A percentile compares a stretch with the other conserved stretches of the same genome.
phyloP scores from a whole-genome alignment of 1,140 invertebrate species.

The Scaptomyza montana region DNA sequence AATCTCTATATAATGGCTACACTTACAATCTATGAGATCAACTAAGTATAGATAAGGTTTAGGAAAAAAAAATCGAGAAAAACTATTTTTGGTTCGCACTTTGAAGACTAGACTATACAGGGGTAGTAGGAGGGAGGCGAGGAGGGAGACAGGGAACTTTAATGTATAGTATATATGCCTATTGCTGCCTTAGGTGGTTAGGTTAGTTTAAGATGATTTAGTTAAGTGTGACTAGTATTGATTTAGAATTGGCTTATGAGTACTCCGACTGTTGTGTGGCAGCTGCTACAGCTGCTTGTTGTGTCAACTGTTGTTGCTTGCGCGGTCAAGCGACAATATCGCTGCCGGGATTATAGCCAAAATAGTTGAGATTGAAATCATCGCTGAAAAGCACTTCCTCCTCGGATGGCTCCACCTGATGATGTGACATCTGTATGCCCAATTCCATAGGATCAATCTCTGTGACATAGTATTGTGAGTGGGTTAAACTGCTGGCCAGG shows the following conservation, averaged over 20 bases:
- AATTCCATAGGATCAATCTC: constrained; percentile 83
- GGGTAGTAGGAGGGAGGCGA: not conserved
- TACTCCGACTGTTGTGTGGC: constrained; percentile 58
- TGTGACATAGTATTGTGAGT: constrained; percentile 80
- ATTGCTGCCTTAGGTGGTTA: constrained; percentile 55
- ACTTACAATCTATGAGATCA: constrained; percentile 26
- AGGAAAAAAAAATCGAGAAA: constrained; percentile 42
- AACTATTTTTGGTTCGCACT: constrained; percentile 48
- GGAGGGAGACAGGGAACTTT: too few relatives aligned
- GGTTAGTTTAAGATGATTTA: constrained; percentile 11
- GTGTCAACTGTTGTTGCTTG: not conserved
- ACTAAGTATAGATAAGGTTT: constrained; percentile 29
- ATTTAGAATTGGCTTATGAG: constrained; percentile 74
- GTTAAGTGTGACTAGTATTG: constrained; percentile 73
- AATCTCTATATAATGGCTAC: constrained; percentile 41
- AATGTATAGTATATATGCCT: not conserved
- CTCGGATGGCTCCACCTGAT: constrained; percentile 72
- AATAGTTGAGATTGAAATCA: constrained; percentile 83
- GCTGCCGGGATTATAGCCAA: constrained; percentile 78
- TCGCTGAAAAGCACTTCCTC: constrained; percentile 82
- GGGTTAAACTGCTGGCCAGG: constrained; percentile 18
- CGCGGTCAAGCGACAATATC: constrained; percentile 83
- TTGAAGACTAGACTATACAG: constrained; percentile 76
- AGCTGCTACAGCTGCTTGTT: constrained; percentile 23
- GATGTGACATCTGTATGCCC: constrained; percentile 79